Conservation (phyloP, 1,140 invertebrate genomes). For the Kradibia gibbosae region DNA sequence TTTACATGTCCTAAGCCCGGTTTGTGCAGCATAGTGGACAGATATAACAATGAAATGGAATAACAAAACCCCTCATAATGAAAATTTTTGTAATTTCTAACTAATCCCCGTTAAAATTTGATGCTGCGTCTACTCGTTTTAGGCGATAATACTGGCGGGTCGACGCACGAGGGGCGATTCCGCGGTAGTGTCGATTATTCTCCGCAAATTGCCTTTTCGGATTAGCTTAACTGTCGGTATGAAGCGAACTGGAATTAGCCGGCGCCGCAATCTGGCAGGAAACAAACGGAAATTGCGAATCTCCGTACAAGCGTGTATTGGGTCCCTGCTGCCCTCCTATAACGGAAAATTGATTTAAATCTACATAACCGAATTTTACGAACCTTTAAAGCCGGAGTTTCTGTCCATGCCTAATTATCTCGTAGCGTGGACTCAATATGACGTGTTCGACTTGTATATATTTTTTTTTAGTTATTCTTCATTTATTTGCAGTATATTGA, state of each 20-base stretch:
- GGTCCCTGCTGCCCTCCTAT: background rate
- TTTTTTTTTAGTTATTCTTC: background rate
- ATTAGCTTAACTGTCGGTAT: constrained; percentile 39
- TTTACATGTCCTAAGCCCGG: background rate
- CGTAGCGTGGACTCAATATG: background rate
- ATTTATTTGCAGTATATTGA: background rate
- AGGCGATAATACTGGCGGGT: background rate
- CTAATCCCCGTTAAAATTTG: constrained; percentile 1
- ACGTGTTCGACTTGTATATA: background rate
- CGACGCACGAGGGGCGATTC: background rate
- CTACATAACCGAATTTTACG: constrained; percentile 33
- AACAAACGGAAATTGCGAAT: constrained; percentile 44
- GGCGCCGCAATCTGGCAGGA: constrained; percentile 32
- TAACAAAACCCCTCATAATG: background rate
- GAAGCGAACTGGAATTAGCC: background rate
- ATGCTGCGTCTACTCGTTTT: background rate
- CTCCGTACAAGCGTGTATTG: constrained; percentile 9
- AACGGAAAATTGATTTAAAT: constrained; percentile 46
- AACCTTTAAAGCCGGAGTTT: background rate
- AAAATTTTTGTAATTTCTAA: constrained; percentile 34
- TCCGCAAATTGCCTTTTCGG: constrained; percentile 46
- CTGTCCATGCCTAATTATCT: constrained; percentile 10
- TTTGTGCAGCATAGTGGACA: background rate
- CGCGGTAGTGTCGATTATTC: constrained; percentile 34
- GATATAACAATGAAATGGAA: background rate